These are phyloP conservation scores for Meda fulgida DNA, from an alignment of 2,797 vertebrate species.

Conservation along the genomic window DNA sequence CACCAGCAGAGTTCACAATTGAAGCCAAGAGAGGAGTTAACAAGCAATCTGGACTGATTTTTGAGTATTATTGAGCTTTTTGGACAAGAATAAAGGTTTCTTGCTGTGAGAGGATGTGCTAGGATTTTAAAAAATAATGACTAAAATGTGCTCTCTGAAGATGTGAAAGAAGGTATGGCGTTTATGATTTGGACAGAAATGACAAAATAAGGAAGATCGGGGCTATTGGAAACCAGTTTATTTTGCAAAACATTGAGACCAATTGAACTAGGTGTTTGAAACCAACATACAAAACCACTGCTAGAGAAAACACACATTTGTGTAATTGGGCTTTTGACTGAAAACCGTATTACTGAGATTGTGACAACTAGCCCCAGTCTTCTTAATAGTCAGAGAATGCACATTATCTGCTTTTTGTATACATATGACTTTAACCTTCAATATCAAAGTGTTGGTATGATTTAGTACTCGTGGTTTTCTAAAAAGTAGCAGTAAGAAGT, in stretches of 20 bases:
- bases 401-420: not conserved
- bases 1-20: conserved; percentile 52
- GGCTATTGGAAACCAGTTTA: not conserved
- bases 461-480: not conserved
- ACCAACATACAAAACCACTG: not conserved
- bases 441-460: not conserved
- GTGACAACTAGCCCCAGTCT: not conserved
- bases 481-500: conserved; percentile 11
- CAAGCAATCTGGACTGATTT: conserved; percentile 53
- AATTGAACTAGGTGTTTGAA: not conserved
- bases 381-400: not conserved
- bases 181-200: not conserved
- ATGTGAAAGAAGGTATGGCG: not conserved
- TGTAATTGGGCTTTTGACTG: not conserved
- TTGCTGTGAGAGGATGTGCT: conserved; percentile 9
- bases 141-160: not conserved
- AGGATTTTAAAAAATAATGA: conserved; percentile 16
- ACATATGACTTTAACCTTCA: conserved; percentile 2
- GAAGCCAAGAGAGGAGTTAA: conserved; percentile 49
- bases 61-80: not conserved
- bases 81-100: conserved; percentile 6
- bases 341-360: not conserved
- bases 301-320: conserved; percentile 2
- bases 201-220: not conserved
- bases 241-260: not conserved